Base-by-base conservation (phyloP, 2,888 invertebrate species). In the Trichopoda pennipes region DNA sequence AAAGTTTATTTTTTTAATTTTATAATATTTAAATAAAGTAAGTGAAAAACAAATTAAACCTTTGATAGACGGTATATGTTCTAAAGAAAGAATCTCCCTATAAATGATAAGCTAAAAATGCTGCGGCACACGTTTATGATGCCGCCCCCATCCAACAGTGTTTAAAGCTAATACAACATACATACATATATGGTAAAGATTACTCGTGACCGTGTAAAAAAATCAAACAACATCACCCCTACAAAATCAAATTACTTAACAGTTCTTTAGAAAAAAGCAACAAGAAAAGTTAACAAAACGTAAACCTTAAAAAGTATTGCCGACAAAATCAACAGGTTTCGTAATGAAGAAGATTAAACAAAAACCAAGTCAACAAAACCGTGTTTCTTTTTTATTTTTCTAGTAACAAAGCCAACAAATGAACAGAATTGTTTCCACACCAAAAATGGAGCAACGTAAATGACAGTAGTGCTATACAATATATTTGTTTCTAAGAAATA, bases 321-420 rank as follows among this genome's bases (percentile, higher is more conserved):
- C 77, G 77, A 49, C 83, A 74, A 82, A 75, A 83, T 83, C 83
- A 84, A 84, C 83, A 84, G 74, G 81, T 81, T 84, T 80, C 42
- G 74, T 66, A 75, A 66, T 60, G 55, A 64, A 47, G 23, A 53
- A 72, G 32, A 73, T 66, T 28, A 53, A 47, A 53, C 44, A 42
- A 53, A 16, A 51, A 56, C 53, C 35, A 55, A 35, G 38, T 47
- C 66, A 38, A 79, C 60, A 79, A 55, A 55, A 60, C 51, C 47
- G 21, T 60, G 42, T 58, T 61, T 8, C 17, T 55, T 61, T 42
- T 17, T 19, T 32, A 17, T 1, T 47, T 19, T 28, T 47, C 58
- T 47, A 10, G 8, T 63, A 69, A 81, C 32, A 56, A 63, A 78
- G 75, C 72, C 68, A 82, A 79, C 75, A 79, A 79, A 73, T 70